Percentiles rank a stretch among this genome's conserved stretches.
Evolutionary conservation across 1,140 invertebrate genomes (phyloP).

Genomic region (Trigoniulus corallinus): DNA sequence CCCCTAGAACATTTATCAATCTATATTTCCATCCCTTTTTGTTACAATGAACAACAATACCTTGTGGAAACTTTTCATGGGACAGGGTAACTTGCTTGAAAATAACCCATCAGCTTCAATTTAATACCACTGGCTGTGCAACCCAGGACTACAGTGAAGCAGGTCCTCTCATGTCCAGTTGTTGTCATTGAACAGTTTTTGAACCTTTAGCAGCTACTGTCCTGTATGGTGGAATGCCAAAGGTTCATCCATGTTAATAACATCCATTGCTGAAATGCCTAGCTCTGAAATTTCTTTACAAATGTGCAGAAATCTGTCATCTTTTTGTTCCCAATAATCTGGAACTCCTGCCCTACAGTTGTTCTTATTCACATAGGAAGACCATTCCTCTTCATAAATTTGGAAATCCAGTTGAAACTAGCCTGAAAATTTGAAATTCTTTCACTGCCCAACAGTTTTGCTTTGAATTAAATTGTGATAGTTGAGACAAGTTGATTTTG

Average conservation of each 20-base stretch:
- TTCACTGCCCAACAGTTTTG: too few species aligned
- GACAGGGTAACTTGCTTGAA: not conserved
- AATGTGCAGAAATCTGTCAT: not conserved
- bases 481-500: not conserved
- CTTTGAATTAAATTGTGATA: too few species aligned
- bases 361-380: too few species aligned
- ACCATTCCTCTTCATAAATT: too few species aligned
- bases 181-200: constrained; percentile 12
- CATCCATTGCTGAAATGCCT: not conserved
- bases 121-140: constrained; percentile 7
- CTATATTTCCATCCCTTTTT: not conserved
- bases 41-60: not conserved
- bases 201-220: constrained; percentile 13
- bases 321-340: not conserved
- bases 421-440: too few species aligned
- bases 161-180: constrained; percentile 11
- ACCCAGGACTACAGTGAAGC: constrained; percentile 10
- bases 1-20: not conserved
- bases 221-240: constrained; percentile 11
- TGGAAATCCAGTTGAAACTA: too few species aligned
- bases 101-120: not conserved
- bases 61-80: not conserved
- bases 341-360: not conserved
- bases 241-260: constrained; percentile 16
- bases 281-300: not conserved